Evolutionary conservation across 2,113 vertebrate genomes (phyloP).

Genomic region (Chloropsis hardwickii): DNA sequence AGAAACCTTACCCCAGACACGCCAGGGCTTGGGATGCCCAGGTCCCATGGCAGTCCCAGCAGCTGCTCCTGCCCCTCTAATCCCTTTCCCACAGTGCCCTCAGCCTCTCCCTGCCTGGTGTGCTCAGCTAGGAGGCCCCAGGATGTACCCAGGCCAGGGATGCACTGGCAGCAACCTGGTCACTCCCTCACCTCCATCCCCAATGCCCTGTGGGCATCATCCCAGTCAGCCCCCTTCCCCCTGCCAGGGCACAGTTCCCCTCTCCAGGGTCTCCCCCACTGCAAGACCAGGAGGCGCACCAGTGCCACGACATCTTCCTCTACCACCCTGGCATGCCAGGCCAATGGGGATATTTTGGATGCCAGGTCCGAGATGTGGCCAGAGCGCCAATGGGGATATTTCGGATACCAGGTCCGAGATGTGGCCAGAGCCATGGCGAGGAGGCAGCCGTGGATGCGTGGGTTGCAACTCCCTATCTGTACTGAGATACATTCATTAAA

Average conservation of each 20-base stretch:
- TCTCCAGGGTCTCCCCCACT: not conserved
- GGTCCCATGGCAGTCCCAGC: not conserved
- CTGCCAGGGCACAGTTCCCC: not conserved
- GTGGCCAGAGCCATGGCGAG: not conserved
- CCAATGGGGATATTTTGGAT: slow-evolving; percentile 22
- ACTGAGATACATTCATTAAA: slow-evolving; percentile 54
- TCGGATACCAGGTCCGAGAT: not conserved
- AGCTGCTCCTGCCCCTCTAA: not conserved
- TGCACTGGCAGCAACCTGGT: not conserved
- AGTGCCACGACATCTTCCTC: not conserved
- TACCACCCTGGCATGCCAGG: not conserved
- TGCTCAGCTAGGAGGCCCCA: not conserved
- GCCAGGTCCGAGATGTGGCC: not conserved
- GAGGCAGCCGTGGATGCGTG: not conserved
- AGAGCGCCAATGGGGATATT: slow-evolving; percentile 30
- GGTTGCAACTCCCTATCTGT: not conserved
- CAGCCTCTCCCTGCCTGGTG: not conserved
- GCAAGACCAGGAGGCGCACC: not conserved
- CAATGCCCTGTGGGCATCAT: rapidly evolving
- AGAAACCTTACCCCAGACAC: rapidly evolving
- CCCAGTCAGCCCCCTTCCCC: not conserved
- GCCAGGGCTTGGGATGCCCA: not conserved
- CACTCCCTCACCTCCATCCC: not conserved
- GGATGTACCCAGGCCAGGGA: not conserved
- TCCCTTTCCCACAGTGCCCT: not conserved